Conservation (phyloP, 2,113 vertebrate genomes). For the Amazona guildingii region DNA sequence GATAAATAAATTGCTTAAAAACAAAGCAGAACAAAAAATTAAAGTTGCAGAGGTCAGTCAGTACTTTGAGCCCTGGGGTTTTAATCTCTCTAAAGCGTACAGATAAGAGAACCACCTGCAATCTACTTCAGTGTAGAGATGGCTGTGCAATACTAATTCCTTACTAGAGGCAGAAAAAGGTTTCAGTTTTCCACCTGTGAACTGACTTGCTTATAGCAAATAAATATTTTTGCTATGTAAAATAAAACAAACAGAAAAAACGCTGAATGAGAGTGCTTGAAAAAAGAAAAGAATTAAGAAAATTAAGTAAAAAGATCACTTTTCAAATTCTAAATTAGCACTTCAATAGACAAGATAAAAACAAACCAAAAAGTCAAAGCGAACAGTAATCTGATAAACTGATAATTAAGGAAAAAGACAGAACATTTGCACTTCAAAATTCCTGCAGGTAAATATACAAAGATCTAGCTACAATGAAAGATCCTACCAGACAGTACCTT, state of each 20-base stretch:
- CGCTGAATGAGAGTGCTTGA: accelerated
- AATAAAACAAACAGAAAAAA: not conserved
- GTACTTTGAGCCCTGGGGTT: not conserved
- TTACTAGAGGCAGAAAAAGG: not conserved
- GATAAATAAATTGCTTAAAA: slow-evolving; percentile 37
- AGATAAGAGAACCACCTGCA: slow-evolving; percentile 1
- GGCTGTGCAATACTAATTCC: not conserved
- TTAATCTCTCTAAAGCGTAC: slow-evolving; percentile 2
- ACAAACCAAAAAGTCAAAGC: not conserved
- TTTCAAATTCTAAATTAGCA: not conserved
- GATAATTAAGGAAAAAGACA: not conserved
- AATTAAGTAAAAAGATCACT: not conserved
- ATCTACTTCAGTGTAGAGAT: slow-evolving; percentile 18
- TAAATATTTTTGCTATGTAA: not conserved
- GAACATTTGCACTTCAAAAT: not conserved
- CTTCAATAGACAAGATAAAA: not conserved
- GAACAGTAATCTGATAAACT: not conserved
- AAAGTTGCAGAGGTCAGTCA: not conserved
- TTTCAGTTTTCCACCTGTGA: not conserved
- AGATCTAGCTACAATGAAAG: not conserved
- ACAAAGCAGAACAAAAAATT: not conserved
- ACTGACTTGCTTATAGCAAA: not conserved
- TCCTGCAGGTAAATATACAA: not conserved
- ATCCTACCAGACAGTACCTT: not conserved
- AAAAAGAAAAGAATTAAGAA: not conserved